Conservation (phyloP, 2,797 vertebrate species). For the Gymnothorax reevesii region DNA sequence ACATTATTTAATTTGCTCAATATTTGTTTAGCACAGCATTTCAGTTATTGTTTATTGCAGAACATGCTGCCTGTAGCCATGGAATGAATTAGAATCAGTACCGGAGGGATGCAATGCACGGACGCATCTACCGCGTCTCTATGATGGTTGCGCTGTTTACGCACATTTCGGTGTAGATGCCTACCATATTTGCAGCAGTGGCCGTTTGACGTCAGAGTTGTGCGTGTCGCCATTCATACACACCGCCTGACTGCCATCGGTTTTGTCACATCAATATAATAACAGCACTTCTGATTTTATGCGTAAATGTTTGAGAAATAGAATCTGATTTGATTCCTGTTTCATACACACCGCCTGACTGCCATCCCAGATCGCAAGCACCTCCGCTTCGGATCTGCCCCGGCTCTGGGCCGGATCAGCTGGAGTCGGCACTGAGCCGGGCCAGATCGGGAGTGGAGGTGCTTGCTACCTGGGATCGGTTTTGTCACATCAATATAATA, state of each 20-base stretch:
- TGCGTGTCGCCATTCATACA: not conserved
- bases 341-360: too few relatives aligned
- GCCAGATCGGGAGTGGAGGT: too few relatives aligned
- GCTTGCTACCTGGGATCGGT: too few relatives aligned
- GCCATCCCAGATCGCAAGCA: too few relatives aligned
- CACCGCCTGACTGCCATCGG: not conserved
- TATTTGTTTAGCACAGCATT: not conserved
- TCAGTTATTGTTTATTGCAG: not conserved
- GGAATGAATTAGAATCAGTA: not conserved
- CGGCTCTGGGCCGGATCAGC: too few relatives aligned
- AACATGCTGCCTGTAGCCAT: not conserved
- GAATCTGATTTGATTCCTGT: too few relatives aligned
- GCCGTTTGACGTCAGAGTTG: not conserved
- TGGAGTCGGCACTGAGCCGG: too few relatives aligned
- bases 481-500: not conserved
- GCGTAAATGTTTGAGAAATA: too few relatives aligned
- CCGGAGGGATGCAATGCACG: not conserved
- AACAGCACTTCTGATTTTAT: not conserved
- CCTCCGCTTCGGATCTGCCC: too few relatives aligned
- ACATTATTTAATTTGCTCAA: not conserved
- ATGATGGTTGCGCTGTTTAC: not conserved
- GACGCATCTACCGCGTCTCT: not conserved
- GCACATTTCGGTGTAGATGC: conserved; percentile 4
- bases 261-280: not conserved
- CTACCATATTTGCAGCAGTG: not conserved